Conservation (phyloP, 2,113 vertebrate species). For the Eretmochelys imbricata region DNA sequence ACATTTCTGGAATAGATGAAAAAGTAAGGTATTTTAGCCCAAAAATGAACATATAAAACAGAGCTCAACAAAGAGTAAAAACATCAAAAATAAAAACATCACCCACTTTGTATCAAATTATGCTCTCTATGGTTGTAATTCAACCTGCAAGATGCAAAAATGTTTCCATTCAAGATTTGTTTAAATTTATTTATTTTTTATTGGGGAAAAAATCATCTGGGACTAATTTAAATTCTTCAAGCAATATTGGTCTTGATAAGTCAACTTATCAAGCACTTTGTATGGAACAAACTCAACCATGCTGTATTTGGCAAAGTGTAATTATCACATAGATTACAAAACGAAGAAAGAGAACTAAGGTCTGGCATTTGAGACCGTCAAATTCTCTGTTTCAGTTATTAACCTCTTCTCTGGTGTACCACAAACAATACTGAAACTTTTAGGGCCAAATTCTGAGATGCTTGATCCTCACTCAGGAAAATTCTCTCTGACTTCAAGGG, state of each 20-base stretch:
- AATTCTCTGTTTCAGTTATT: background rate
- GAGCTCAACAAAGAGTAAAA: conserved; percentile 39
- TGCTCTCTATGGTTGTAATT: conserved; percentile 47
- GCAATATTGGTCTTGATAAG: conserved; percentile 70
- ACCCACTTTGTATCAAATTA: conserved; percentile 67
- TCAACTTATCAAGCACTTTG: conserved; percentile 72
- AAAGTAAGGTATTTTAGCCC: background rate
- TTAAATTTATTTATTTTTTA: conserved; percentile 76
- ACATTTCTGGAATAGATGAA: background rate
- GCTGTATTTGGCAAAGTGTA: conserved; percentile 60
- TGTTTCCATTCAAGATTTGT: conserved; percentile 79
- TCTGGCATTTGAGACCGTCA: conserved; percentile 19
- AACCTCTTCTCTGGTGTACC: background rate
- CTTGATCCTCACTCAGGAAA: background rate
- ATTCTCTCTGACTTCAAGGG: background rate
- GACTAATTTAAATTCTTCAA: conserved; percentile 74
- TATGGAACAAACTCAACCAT: conserved; percentile 70
- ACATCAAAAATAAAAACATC: conserved; percentile 78
- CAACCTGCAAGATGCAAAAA: conserved; percentile 72
- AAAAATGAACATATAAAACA: background rate
- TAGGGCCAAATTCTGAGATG: background rate
- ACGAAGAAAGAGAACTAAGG: conserved; percentile 33
- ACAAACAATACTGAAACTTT: background rate
- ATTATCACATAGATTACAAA: conserved; percentile 60
- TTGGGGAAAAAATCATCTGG: conserved; percentile 72